A percentile compares a stretch with the other conserved stretches of the same genome.
These are phyloP conservation scores for Xenops minutus DNA, from an alignment of 2,797 vertebrate genomes.

Conservation along the genomic window DNA sequence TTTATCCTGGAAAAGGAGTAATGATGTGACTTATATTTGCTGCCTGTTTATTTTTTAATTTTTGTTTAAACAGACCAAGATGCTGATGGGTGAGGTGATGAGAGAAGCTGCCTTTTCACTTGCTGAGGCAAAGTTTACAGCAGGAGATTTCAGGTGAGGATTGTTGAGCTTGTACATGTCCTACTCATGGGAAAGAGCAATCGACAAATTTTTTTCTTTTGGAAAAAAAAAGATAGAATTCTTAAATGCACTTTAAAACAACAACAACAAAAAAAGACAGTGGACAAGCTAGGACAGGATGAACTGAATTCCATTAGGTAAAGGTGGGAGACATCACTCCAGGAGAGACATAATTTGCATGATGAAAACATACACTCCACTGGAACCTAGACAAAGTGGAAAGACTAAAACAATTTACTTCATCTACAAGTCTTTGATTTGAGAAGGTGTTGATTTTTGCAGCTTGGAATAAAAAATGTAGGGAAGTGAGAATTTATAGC, in stretches of 20 bases:
- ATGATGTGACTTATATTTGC: background rate
- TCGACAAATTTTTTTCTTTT: background rate
- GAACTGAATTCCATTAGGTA: background rate
- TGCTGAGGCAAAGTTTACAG: slow-evolving; percentile 98
- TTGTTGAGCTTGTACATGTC: background rate
- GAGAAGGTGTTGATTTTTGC: background rate
- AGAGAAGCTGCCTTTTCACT: slow-evolving; percentile 97
- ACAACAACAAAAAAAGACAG: background rate
- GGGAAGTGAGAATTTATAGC: background rate
- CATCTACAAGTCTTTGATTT: background rate
- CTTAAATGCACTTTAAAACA: background rate
- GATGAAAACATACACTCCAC: background rate
- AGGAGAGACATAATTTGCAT: background rate
- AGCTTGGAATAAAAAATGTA: background rate
- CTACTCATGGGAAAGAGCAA: background rate
- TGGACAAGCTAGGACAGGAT: background rate
- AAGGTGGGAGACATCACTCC: background rate
- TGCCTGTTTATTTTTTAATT: background rate
- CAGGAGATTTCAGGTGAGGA: slow-evolving; percentile 95
- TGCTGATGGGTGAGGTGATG: slow-evolving; percentile 99
- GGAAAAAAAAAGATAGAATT: background rate
- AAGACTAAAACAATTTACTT: background rate
- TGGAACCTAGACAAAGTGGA: background rate
- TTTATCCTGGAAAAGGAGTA: background rate
- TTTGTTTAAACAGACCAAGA: slow-evolving; percentile 86